Evolutionary conservation across 2,797 vertebrate genomes (phyloP), one percentile per base, ranked within the genome.

Genomic region (Vipera latastei): DNA sequence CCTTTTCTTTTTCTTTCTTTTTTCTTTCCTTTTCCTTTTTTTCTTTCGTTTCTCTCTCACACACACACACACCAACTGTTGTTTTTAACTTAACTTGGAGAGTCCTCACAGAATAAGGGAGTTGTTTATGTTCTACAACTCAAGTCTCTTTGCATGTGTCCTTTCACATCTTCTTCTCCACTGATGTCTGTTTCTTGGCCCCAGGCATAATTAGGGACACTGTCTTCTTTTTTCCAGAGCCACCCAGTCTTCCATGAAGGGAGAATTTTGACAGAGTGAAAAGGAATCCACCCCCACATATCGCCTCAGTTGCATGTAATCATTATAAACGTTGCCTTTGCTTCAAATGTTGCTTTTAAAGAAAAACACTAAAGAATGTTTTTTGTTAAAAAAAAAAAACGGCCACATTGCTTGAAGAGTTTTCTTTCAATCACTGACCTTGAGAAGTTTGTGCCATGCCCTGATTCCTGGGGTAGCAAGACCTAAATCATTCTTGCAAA

Each of bases 41-140:
- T 28, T 4, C 26, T 63, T 14, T 14, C 28, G 8, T 65, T 28
- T n/a, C 26, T 65, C 28, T n/a, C 0, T n/a, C n/a, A 18, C 2
- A 12, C 25, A 63, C 26, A 14, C 2, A 28, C 78, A 69, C 32
- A 26, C 60, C 8, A 60, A 73, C 38, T 56, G 53, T 90, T 88
- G 48, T 91, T 93, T 90, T 87, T 38, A 89, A 16, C 26, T 28
- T 86, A 55, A 6, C 14, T 12, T n/a, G 92, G 91, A 90, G 11
- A 28, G 56, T 89, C 95, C 92, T 53, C 25, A 26, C 60, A 83
- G 20, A 51, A 91, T 9, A 32, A 94, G 90, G 51, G 69, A 86
- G 91, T 92, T 93, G 78, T 38, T 93, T 90, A 91, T 57, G 96
- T 92, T 94, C 93, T 93, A 94, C 94, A 93, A 95, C 91, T 93